These are phyloP conservation scores for Cyclophora albipunctata DNA, from an alignment of 2,888 invertebrate species.

Conservation along the genomic window DNA sequence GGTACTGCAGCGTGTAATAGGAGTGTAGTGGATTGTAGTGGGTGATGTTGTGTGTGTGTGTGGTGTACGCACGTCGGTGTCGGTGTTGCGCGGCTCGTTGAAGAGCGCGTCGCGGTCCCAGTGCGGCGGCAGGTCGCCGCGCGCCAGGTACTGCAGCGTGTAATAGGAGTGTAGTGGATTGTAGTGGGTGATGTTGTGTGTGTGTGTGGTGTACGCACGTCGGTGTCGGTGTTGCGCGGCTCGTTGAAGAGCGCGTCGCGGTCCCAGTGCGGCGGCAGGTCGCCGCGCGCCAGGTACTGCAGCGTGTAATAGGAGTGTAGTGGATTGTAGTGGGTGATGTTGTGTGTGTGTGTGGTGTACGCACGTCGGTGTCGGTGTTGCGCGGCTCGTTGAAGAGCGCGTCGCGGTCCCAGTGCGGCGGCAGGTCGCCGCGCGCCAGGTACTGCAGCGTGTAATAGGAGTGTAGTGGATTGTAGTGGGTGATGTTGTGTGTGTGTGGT, in stretches of 20 bases:
- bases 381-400: constrained; percentile 83
- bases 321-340: background rate
- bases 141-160: constrained; percentile 89
- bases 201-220: constrained; percentile 44
- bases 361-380: constrained; percentile 83
- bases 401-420: constrained; percentile 95
- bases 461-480: too few relatives aligned
- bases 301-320: constrained; percentile 69
- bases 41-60: too few relatives aligned
- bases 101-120: constrained; percentile 95
- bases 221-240: constrained; percentile 85
- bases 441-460: constrained; percentile 90
- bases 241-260: constrained; percentile 85
- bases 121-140: constrained; percentile 90
- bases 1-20: constrained; percentile 82
- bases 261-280: constrained; percentile 96
- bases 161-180: background rate
- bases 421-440: constrained; percentile 90
- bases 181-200: too few relatives aligned
- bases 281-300: constrained; percentile 89
- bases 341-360: too few relatives aligned
- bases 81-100: constrained; percentile 80
- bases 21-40: background rate
- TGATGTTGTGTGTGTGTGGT: too few relatives aligned
- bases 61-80: constrained; percentile 75